These are phyloP conservation scores for Trinectes maculatus DNA, from an alignment of 2,113 vertebrate species.

Conservation along the genomic window DNA sequence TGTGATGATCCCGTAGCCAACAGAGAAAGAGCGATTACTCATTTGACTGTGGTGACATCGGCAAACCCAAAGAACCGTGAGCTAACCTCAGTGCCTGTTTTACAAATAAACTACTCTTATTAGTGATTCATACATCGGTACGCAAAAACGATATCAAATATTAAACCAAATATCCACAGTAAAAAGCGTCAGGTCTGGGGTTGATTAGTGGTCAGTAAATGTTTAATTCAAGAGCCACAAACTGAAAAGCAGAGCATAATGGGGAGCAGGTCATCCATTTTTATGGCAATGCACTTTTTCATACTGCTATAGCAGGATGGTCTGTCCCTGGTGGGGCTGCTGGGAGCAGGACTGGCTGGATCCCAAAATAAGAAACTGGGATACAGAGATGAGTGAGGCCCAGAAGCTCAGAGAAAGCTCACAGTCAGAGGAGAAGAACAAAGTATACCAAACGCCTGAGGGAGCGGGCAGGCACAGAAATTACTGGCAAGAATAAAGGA, in stretches of 20 bases:
- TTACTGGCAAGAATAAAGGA: constrained; percentile 66
- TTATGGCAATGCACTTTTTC: constrained; percentile 44
- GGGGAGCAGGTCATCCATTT: constrained; percentile 60
- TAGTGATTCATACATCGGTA: constrained; percentile 7
- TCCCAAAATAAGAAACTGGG: constrained; percentile 69
- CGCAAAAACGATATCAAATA: constrained; percentile 32
- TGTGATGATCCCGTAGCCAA: too few species aligned
- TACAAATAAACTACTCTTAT: background rate
- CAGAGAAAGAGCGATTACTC: too few species aligned
- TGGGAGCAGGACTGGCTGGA: constrained; percentile 60
- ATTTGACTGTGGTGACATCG: constrained; percentile 18
- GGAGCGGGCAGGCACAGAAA: constrained; percentile 57
- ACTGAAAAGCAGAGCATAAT: constrained; percentile 36
- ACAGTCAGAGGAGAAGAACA: constrained; percentile 47
- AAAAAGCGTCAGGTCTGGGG: background rate
- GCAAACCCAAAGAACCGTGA: background rate
- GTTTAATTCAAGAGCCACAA: constrained; percentile 26
- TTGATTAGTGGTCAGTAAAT: constrained; percentile 41
- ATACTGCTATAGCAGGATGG: constrained; percentile 52
- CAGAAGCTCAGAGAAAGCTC: constrained; percentile 35
- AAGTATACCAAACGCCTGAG: constrained; percentile 59
- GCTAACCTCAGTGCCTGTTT: background rate
- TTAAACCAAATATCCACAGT: constrained; percentile 29
- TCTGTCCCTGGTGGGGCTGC: constrained; percentile 56
- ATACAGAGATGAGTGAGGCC: constrained; percentile 45